Conservation (phyloP, 2,888 invertebrate species). For the Spodoptera littoralis region DNA sequence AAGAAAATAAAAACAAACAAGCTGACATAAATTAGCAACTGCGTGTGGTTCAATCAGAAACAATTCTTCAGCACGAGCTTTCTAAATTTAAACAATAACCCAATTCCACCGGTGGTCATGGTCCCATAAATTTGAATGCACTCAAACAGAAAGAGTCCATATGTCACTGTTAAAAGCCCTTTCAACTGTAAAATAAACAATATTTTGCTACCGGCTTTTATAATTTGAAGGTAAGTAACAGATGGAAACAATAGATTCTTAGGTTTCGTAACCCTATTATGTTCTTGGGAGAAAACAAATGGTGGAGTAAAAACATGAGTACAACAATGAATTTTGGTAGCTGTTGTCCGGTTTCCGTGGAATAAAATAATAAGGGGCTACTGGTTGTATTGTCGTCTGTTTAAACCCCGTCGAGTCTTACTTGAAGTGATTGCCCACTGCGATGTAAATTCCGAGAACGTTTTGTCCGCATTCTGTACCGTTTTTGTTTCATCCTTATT, state of each 20-base stretch:
- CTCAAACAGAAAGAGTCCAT: constrained; percentile 77
- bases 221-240: constrained; percentile 77
- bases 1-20: constrained; percentile 27
- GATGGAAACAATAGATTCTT: constrained; percentile 78
- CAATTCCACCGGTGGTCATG: constrained; percentile 77
- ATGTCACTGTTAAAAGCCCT: constrained; percentile 83
- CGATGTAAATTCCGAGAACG: constrained; percentile 63
- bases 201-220: constrained; percentile 84
- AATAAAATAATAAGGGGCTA: constrained; percentile 78
- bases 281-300: constrained; percentile 80
- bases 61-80: constrained; percentile 60
- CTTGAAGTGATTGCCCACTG: constrained; percentile 74
- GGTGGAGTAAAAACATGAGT: constrained; percentile 73
- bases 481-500: constrained; percentile 34
- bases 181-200: constrained; percentile 85
- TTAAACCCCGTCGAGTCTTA: constrained; percentile 73
- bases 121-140: constrained; percentile 80
- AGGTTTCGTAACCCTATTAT: constrained; percentile 81
- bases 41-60: constrained; percentile 70
- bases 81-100: constrained; percentile 82
- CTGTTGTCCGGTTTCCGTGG: constrained; percentile 76
- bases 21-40: constrained; percentile 69
- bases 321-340: constrained; percentile 73
- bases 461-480: constrained; percentile 27
- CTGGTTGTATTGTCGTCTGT: constrained; percentile 70